Conservation (phyloP, 2,113 vertebrate genomes). For the Syrrhaptes paradoxus region DNA sequence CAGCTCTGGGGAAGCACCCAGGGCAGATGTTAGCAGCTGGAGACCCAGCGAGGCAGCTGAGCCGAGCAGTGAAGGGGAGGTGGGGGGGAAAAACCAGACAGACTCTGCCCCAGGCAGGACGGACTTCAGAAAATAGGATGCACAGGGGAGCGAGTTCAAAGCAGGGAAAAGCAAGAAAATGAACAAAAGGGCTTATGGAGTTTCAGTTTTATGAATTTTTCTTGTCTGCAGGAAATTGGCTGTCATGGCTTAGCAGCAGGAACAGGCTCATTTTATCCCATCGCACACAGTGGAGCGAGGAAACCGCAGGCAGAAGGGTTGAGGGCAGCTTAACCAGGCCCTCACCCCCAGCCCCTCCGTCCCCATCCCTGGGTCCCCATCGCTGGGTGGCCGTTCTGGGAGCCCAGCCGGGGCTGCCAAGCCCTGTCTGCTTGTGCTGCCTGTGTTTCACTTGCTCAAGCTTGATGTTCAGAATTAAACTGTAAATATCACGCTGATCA, state of each 20-base stretch:
- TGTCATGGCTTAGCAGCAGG: not conserved
- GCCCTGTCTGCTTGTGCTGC: not conserved
- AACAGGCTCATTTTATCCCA: accelerated
- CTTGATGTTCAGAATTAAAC: not conserved
- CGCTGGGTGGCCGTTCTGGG: not conserved
- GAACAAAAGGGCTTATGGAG: not conserved
- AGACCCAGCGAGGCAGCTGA: not conserved
- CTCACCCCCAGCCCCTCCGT: accelerated
- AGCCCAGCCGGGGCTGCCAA: not conserved
- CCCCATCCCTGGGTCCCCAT: not conserved
- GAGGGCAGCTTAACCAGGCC: accelerated
- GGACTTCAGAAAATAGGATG: not conserved
- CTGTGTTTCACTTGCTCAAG: not conserved
- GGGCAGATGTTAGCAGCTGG: accelerated
- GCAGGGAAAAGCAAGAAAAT: not conserved
- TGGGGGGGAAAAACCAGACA: too few relatives aligned
- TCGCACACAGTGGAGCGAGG: not conserved
- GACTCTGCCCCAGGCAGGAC: not conserved
- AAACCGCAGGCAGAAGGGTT: not conserved
- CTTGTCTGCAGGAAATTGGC: not conserved
- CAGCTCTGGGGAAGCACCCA: accelerated
- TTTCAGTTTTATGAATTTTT: not conserved
- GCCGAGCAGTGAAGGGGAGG: not conserved
- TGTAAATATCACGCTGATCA: not conserved
- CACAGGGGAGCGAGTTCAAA: not conserved